Evolutionary conservation across 2,797 vertebrate species (phyloP).

Genomic region (Myotis myotis): DNA sequence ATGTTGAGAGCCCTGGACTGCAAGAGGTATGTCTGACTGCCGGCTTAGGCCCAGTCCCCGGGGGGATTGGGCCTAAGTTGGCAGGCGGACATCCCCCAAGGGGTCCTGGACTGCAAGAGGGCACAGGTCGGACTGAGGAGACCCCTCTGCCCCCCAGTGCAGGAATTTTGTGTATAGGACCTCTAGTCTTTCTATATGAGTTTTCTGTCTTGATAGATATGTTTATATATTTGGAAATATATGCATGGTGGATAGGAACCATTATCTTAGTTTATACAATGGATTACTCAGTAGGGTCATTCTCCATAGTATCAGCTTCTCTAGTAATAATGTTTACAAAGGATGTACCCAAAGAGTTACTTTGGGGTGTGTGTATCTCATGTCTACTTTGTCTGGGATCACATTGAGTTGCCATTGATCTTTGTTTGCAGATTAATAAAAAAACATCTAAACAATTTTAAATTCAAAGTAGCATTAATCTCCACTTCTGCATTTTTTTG

Average conservation of each 20-base stretch:
- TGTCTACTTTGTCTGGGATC: background rate
- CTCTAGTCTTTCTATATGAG: background rate
- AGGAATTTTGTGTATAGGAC: no score
- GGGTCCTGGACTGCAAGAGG: no score
- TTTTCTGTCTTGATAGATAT: background rate
- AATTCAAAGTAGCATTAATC: background rate
- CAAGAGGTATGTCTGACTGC: no score
- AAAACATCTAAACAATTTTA: background rate
- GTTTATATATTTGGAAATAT: background rate
- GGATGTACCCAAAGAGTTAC: background rate
- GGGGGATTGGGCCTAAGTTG: no score
- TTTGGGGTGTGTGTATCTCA: background rate
- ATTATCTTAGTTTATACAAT: background rate
- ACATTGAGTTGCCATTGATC: background rate
- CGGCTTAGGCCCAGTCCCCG: no score
- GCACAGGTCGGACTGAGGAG: no score
- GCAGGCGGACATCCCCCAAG: no score
- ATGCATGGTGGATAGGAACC: background rate
- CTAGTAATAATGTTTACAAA: background rate
- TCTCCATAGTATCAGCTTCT: background rate
- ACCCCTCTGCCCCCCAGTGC: no score
- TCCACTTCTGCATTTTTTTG: background rate
- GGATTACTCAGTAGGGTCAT: background rate
- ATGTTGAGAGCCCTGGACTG: no score
- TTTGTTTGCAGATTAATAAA: background rate